Percentiles rank a stretch among this genome's conserved stretches.
phyloP scores from a whole-genome alignment of 2,888 invertebrate genomes.

The Dynastes grantii region DNA sequence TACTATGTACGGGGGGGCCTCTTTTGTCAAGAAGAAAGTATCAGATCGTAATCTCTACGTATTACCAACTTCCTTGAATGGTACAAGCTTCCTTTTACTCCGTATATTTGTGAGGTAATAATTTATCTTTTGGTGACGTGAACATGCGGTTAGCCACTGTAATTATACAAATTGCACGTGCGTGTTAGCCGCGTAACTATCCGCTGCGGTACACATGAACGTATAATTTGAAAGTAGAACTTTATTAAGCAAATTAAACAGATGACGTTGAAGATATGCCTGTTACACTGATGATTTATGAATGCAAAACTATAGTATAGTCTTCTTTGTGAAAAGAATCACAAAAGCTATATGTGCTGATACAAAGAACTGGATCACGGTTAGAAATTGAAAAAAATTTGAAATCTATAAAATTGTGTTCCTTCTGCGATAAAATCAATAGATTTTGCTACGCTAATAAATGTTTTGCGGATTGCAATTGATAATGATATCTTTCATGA shows the following conservation, averaged over 20 bases:
- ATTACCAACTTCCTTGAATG: neutral
- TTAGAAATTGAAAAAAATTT: too few species aligned
- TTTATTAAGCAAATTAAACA: slow-evolving; percentile 34
- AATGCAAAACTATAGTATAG: neutral
- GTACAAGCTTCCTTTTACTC: neutral
- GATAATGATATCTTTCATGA: too few species aligned
- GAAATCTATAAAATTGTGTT: too few species aligned
- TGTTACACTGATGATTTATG: slow-evolving; percentile 10
- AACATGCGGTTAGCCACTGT: slow-evolving; percentile 23
- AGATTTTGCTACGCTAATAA: too few species aligned
- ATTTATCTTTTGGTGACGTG: slow-evolving; percentile 21
- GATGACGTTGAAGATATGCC: slow-evolving; percentile 17
- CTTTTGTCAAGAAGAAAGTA: neutral
- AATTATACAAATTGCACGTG: slow-evolving; percentile 32
- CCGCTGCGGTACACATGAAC: slow-evolving; percentile 4
- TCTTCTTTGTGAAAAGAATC: too few species aligned
- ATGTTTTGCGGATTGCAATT: too few species aligned
- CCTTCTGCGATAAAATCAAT: too few species aligned
- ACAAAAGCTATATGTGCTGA: too few species aligned
- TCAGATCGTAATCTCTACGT: neutral
- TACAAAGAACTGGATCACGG: too few species aligned
- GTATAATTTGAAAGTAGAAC: slow-evolving; percentile 32
- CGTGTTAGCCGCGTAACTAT: slow-evolving; percentile 1
- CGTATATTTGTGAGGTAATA: neutral
- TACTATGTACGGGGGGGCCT: neutral